Percentiles rank a stretch among this genome's conserved stretches.
phyloP scores from a whole-genome alignment of 2,113 vertebrate genomes.

The Cinclus cinclus region DNA sequence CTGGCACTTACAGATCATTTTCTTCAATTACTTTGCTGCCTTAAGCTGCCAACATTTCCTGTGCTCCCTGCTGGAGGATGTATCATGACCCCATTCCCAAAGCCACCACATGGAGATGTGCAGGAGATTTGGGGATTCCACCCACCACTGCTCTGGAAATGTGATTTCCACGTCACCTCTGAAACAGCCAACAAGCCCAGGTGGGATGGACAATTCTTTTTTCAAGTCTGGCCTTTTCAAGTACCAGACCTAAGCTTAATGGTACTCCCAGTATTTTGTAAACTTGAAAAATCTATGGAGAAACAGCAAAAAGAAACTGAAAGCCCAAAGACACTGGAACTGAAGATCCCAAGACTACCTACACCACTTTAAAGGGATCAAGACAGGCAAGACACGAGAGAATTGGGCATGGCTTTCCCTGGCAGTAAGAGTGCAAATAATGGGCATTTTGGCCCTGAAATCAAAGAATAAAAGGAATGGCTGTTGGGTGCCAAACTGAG shows the following conservation, averaged over 20 bases:
- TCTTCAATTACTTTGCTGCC: neutral
- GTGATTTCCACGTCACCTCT: accelerated
- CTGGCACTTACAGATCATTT: neutral
- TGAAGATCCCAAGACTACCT: neutral
- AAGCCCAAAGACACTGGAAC: neutral
- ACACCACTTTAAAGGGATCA: neutral
- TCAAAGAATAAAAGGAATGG: neutral
- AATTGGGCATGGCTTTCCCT: neutral
- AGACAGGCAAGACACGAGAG: neutral
- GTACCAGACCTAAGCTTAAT: neutral
- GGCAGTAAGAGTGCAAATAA: neutral
- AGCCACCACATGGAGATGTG: neutral
- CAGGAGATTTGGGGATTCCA: neutral
- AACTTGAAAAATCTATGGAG: neutral
- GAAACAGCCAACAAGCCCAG: neutral
- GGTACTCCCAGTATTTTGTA: too few species aligned
- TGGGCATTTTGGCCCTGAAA: neutral
- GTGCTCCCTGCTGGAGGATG: neutral
- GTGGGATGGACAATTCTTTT: too few species aligned
- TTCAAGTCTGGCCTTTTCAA: neutral
- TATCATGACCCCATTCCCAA: neutral
- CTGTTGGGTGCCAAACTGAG: slow-evolving; percentile 5
- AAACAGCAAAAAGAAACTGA: neutral
- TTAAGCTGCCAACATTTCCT: neutral
- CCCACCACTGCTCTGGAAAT: neutral